Conservation (phyloP, 2,888 invertebrate species). For the Oasisia sp. region DNA sequence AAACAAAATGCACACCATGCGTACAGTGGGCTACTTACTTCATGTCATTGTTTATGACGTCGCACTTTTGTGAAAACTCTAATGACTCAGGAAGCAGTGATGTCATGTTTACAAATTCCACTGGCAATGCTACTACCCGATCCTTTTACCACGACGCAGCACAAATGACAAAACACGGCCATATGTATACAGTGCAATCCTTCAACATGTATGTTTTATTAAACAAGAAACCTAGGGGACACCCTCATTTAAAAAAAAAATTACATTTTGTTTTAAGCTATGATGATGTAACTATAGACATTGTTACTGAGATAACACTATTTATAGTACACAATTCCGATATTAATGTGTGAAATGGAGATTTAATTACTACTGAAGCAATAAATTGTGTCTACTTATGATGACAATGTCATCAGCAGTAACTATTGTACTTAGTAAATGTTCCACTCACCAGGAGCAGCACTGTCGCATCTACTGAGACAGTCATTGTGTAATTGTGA, state of each 20-base stretch:
- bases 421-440: neutral
- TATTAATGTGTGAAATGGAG: too few species aligned
- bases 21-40: constrained; percentile 36
- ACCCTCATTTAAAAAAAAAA: too few species aligned
- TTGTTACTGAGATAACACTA: too few species aligned
- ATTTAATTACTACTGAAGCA: too few species aligned
- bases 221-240: too few species aligned
- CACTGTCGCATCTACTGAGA: constrained; percentile 21
- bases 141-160: constrained; percentile 40
- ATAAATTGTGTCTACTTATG: too few species aligned
- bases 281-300: too few species aligned
- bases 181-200: neutral
- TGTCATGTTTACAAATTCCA: constrained; percentile 42
- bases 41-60: constrained; percentile 42
- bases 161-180: neutral
- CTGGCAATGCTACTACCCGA: constrained; percentile 44
- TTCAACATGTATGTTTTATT: too few species aligned
- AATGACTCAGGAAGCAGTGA: constrained; percentile 32
- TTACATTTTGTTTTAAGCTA: too few species aligned
- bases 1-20: neutral
- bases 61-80: constrained; percentile 41
- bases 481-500: constrained; percentile 6
- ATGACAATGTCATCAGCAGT: too few species aligned
- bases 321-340: too few species aligned
- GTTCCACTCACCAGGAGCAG: constrained; percentile 19